phyloP scores from a whole-genome alignment of 2,797 vertebrate genomes.

The Hozukius guyotensis region DNA sequence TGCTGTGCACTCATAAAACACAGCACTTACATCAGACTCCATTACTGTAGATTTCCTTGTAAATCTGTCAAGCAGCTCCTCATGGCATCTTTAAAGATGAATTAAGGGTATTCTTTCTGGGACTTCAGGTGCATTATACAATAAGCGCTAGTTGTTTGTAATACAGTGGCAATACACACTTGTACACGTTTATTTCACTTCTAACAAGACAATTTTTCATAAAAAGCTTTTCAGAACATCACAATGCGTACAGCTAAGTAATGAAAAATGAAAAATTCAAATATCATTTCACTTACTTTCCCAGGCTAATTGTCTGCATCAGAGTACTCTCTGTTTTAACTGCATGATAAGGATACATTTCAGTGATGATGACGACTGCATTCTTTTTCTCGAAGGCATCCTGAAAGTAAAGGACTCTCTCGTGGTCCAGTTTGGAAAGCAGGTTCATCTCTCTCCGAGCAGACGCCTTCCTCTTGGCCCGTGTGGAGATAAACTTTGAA shows the following conservation, averaged over 20 bases:
- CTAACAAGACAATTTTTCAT: neutral
- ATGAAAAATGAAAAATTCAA: neutral
- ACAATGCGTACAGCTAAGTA: neutral
- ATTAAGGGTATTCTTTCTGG: constrained; percentile 80
- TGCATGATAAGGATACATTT: constrained; percentile 89
- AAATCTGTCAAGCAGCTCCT: constrained; percentile 93
- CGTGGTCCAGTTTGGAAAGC: constrained; percentile 92
- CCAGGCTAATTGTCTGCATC: neutral
- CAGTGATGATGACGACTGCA: constrained; percentile 90
- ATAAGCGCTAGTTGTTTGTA: neutral
- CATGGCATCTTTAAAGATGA: constrained; percentile 87
- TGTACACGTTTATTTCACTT: neutral
- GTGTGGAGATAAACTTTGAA: constrained; percentile 94
- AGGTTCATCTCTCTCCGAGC: constrained; percentile 90
- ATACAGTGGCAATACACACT: too few species aligned
- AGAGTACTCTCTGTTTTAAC: neutral
- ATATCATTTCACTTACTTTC: neutral
- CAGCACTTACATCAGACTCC: constrained; percentile 91
- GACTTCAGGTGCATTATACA: constrained; percentile 1
- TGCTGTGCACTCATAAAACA: neutral
- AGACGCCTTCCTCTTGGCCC: constrained; percentile 89
- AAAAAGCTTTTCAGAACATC: neutral
- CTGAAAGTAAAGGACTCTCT: constrained; percentile 92
- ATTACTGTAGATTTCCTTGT: constrained; percentile 88
- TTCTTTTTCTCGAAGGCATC: constrained; percentile 98